Evolutionary conservation across 2,888 invertebrate species (phyloP), one percentile per base, ranked within the genome.

Genomic region (Chrysomela aeneicollis): DNA sequence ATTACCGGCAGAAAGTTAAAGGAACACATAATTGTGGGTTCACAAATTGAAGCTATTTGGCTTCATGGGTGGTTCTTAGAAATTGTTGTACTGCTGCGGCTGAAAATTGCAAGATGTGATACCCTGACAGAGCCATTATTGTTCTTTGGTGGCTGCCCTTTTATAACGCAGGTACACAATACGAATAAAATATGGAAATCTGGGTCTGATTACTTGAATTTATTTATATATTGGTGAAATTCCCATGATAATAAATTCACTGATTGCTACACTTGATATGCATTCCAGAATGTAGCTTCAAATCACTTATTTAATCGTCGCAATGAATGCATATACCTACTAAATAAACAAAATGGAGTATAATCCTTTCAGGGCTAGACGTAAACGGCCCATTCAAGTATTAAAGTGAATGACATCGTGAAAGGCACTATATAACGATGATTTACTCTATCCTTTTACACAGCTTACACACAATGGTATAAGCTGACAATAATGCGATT

Each of bases 401-500:
- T 59, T 61, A 53, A 47, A 60, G 54, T 63, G 67, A 68, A 68
- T 65, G 64, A 63, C 64, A 59, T 57, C 32, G 54, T 61, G 59
- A 68, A 68, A 63, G 63, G 63, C 54, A 54, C 62, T 52, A 61
- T 59, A 68, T 63, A 68, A 68, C 63, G 62, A 64, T 68, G 67
- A 67, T 68, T 65, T 62, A 64, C 67, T 49, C 64, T 59, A 68
- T 70, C 67, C 68, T 61, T 68, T 68, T 65, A 67, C 66, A 60
- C 63, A 55, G 68, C 62, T 64, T 58, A 60, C 26, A 60, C 61
- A 64, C 64, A 68, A 70, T 68, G 60, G 52, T 42, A 30, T 62
- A 61, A 70, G 58, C 70, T 68, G 68, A 63, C 68, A 64, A 64
- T 70, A 70, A 70, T 66, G 59, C 60, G 68, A 67, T 68, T 70